Base-by-base conservation (phyloP, 2,888 invertebrate species). In the Cantharis rufa region DNA sequence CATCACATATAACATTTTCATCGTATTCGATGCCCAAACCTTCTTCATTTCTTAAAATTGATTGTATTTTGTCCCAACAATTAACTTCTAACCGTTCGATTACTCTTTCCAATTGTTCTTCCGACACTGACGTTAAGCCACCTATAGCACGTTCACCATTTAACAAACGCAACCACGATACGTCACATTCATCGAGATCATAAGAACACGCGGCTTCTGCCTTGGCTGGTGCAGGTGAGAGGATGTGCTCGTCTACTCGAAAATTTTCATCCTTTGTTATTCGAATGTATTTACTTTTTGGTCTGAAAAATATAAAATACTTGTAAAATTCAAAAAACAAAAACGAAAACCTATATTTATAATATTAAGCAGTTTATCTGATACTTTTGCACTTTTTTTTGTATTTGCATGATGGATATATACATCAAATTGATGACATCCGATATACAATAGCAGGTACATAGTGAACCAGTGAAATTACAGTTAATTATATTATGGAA, bases 1-100 rank as follows among this genome's bases (percentile, higher is more conserved):
- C 98, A 89, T 99, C 99, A 89, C 99, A 99, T 83, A 98, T 97
- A 80, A 98, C 97, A 89, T 98, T 98, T 89, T 99, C 99, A 87
- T 99, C 98, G 88, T 95, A 98, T 88, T 98, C 98, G 82, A 98
- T 98, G 77, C 98, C 98, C 76, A 98, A 91, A 64, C 96, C 96
- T 87, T 97, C 97, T 88, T 97, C 96, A 80, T 94, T 95, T 88
- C 96, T 95, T 84, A 97, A 93, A 84, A 96, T 95, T 78, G 95
- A 93, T 89, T 96, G 96, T 85, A 97, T 96, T 90, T 95, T 95
- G 85, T 96, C 96, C 95, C 96, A 96, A 88, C 96, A 96, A 81
- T 96, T 94, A 82, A 95, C 93, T 91, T 98, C 98, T 71, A 98
- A 90, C 85, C 97, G 95, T 89, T 98, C 98, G 79, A 98, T 93